Conservation (phyloP, 1,140 invertebrate species). For the Micrasema minimum region DNA sequence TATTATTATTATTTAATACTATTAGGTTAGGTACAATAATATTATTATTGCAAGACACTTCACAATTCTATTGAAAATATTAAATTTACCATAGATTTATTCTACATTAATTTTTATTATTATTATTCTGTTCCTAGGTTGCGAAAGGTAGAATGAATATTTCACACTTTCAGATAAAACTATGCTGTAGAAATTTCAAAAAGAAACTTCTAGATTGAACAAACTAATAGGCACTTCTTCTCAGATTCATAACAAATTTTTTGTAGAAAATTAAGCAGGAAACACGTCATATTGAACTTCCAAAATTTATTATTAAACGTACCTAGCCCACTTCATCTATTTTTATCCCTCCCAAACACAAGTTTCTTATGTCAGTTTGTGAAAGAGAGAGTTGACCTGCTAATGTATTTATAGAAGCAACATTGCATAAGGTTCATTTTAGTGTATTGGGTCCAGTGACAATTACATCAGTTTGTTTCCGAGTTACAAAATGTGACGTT, state of each 20-base stretch:
- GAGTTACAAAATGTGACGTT: conserved; percentile 27
- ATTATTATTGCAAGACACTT: no score
- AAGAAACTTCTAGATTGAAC: not conserved
- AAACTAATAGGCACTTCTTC: not conserved
- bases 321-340: conserved; percentile 25
- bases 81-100: no score
- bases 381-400: not conserved
- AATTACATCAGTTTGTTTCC: conserved; percentile 11
- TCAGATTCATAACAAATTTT: not conserved
- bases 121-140: no score
- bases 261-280: not conserved
- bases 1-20: no score
- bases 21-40: no score
- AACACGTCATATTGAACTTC: conserved; percentile 23
- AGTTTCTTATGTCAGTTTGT: not conserved
- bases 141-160: no score
- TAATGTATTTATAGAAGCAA: conserved; percentile 19
- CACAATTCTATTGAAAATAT: no score
- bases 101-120: no score
- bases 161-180: no score
- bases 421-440: conserved; percentile 27
- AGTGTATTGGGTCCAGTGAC: not conserved
- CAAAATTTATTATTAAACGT: conserved; percentile 32
- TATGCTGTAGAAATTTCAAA: no score
- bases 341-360: not conserved